phyloP scores from a whole-genome alignment of 2,113 vertebrate species.

The Carassius carassius region DNA sequence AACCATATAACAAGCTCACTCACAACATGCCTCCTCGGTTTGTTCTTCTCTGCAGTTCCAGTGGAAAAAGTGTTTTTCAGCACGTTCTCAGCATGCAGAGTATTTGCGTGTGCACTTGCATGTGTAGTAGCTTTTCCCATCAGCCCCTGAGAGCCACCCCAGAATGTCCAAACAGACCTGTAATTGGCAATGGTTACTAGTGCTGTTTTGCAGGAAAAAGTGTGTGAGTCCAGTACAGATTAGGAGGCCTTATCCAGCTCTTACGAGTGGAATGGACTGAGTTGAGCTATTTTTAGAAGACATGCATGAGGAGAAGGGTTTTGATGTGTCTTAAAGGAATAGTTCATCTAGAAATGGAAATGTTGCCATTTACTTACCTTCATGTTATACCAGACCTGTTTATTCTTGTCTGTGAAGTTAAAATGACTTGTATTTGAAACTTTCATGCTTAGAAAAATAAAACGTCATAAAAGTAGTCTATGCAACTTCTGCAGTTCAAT shows the following conservation, averaged over 20 bases:
- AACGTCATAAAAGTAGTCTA: neutral
- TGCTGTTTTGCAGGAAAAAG: constrained; percentile 25
- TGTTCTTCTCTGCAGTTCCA: neutral
- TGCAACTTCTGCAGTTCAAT: neutral
- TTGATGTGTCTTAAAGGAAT: neutral
- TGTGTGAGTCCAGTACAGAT: constrained; percentile 45
- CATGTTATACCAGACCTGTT: constrained; percentile 19
- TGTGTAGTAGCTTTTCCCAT: constrained; percentile 7
- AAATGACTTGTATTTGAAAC: neutral
- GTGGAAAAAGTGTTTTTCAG: neutral
- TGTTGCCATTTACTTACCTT: neutral
- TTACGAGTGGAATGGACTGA: constrained; percentile 39
- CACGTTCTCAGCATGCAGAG: neutral
- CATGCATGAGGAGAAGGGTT: neutral
- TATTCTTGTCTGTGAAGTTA: too few species aligned
- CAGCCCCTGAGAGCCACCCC: constrained; percentile 17
- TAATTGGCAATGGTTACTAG: constrained; percentile 47
- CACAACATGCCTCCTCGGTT: too few species aligned
- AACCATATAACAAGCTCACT: neutral
- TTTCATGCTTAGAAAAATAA: neutral
- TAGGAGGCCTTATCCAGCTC: constrained; percentile 47
- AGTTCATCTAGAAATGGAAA: neutral
- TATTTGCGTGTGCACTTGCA: constrained; percentile 20
- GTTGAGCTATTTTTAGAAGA: constrained; percentile 32
- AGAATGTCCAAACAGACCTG: constrained; percentile 48